Evolutionary conservation across 2,113 vertebrate genomes (phyloP), one percentile per base, ranked within the genome.

Genomic region (Chinchilla lanigera): DNA sequence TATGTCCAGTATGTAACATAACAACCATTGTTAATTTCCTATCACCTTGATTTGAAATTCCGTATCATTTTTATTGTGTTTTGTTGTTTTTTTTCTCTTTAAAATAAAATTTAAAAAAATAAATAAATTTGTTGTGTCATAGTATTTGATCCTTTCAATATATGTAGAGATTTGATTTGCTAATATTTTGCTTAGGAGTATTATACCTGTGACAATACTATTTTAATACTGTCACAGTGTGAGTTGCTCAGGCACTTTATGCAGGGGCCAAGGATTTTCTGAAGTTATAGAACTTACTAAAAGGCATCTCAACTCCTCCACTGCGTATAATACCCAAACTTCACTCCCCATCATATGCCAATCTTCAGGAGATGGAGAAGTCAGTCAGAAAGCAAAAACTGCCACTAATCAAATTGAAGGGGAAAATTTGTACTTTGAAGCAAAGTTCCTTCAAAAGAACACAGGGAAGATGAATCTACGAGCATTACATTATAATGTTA

Each of bases 371-470:
- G 35, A 78, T 7, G n/a, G 38, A 95, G 61, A 60, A 69, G 86
- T 54, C n/a, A 71, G 10, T 41, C 60, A 69, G 73, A 75, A 88
- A 69, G 30, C 28, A 65, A 65, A 87, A 78, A 44, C 33, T 11
- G 86, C 41, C 77, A 56, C 22, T 75, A 47, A 26, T 61, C 84
- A 89, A 41, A 93, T 69, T 44, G 87, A 95, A 94, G 52, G 30
- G 58, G 71, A 54, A 96, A 82, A 50, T 93, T 14, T 84, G 60
- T 71, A 87, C 50, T 86, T 86, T 61, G 69, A 91, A 47, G 50
- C 86, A 89, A 95, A 65, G 44, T 87, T 88, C 84, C 88, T 95
- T 94, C 75, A 63, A 67, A 97, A 69, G 80, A 89, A 47, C 50
- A 44, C 2, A n/a, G 63, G 56, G n/a, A 89, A 77, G 60, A 95